phyloP scores from a whole-genome alignment of 2,113 vertebrate genomes.

The Lethenteron camtschaticum region DNA sequence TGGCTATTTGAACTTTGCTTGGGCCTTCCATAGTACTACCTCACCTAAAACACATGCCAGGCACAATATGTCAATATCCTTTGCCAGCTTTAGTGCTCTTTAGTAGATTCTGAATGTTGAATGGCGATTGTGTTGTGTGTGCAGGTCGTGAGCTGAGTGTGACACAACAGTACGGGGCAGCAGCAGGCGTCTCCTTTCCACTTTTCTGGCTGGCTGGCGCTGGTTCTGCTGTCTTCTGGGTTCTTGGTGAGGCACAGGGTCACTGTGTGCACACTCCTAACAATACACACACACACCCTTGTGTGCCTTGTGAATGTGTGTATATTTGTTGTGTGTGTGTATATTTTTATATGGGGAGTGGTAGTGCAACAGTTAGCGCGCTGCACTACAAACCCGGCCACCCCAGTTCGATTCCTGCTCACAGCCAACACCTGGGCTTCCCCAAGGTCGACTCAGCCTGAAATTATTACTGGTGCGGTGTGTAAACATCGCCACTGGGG shows the following conservation, averaged over 20 bases:
- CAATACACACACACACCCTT: neutral
- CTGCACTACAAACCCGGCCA: no score
- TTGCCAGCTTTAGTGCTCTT: no score
- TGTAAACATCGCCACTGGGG: no score
- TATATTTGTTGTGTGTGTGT: neutral
- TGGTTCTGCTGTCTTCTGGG: constrained; percentile 61
- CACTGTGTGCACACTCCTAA: neutral
- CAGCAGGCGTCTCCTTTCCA: constrained; percentile 44
- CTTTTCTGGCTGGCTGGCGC: constrained; percentile 77
- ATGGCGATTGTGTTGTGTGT: neutral
- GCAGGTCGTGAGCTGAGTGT: constrained; percentile 43
- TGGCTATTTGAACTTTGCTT: no score
- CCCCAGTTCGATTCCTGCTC: no score
- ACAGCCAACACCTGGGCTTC: no score
- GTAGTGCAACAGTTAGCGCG: neutral
- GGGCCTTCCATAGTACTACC: no score
- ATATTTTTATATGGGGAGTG: accelerated
- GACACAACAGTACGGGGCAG: constrained; percentile 49
- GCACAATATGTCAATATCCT: no score
- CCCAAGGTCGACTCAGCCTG: no score
- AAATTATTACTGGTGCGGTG: no score
- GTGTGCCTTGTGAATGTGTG: neutral
- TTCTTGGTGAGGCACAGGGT: constrained; percentile 34
- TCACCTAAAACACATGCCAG: no score
- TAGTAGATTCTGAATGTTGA: no score